These are phyloP conservation scores for Cyprinella venusta DNA, from an alignment of 2,797 vertebrate genomes.

Conservation along the genomic window DNA sequence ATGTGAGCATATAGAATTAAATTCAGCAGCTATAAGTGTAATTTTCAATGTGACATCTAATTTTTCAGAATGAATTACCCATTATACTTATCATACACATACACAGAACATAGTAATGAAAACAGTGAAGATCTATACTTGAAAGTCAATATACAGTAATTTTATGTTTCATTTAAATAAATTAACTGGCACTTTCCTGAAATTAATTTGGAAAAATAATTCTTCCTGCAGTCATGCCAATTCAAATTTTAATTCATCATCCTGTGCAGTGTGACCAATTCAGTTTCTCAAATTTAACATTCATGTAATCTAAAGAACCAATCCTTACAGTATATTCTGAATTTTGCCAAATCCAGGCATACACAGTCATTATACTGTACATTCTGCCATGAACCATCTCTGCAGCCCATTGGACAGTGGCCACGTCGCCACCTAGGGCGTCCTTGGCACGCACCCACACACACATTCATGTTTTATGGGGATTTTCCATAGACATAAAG, in stretches of 20 bases:
- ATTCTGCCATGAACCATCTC: background rate
- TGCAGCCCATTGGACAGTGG: background rate
- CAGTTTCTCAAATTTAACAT: background rate
- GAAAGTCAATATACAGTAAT: background rate
- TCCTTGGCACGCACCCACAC: background rate
- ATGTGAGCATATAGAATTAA: background rate
- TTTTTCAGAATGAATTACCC: background rate
- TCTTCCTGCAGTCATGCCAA: background rate
- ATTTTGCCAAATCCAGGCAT: background rate
- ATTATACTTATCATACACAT: too few relatives aligned
- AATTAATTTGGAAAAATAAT: background rate
- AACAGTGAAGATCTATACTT: background rate
- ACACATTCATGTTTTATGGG: too few relatives aligned
- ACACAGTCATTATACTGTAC: too few relatives aligned
- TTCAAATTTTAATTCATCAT: slow-evolving; percentile 3
- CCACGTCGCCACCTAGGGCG: slow-evolving; percentile 3
- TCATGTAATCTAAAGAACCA: background rate
- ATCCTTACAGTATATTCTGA: background rate
- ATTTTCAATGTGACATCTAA: background rate
- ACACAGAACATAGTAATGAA: background rate
- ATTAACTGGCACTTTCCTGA: background rate
- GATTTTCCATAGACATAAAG: too few relatives aligned
- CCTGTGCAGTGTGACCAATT: background rate
- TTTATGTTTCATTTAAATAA: background rate
- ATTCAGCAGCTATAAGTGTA: background rate